Evolutionary conservation across 2,888 invertebrate species (phyloP), one percentile per base, ranked within the genome.

Genomic region (Pimpla rufipes): DNA sequence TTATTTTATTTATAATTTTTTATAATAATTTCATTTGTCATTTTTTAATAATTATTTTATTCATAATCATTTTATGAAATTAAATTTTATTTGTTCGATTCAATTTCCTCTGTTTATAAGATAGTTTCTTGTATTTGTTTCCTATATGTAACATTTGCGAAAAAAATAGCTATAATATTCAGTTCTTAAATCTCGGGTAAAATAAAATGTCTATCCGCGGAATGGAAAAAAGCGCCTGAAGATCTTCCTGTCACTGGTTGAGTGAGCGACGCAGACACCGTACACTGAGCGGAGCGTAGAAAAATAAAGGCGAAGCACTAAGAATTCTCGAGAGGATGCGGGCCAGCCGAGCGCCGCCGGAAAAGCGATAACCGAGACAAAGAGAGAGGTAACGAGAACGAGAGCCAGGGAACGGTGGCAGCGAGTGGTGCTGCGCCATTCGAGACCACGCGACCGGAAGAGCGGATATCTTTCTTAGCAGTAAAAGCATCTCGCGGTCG

Each of bases 381-480:
- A 66, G 18, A 29, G 16, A 29, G 13, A 23, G 57, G 57, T 57
- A 11, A 11, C 10, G 23, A 59, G 21, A 55, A 55, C 4, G 52
- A 55, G 52, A 55, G 52, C 21, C 11, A 21, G 29, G 29, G 23
- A 55, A 23, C 21, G 52, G n/a, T 37, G 35, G 59, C 59, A 16
- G 35, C 52, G 5, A 10, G 3, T 29, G 29, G 3, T 29, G 5
- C 29, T 29, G 29, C 29, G 29, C 59, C 37, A 16, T 59, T 59
- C 59, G 59, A 37, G 37, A 5, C 35, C 35, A 37, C 70, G 55
- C 40, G 57, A 73, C 73, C 73, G 73, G 73, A 73, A 73, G 73
- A 42, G 42, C 45, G 45, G 73, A 73, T 59, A 42, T 40, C 16
- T 59, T 21, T 13, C 45, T 45, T 29, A 8, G 57, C 16, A 21